Conservation (phyloP, 2,113 vertebrate species). For the Glaucidium brasilianum region DNA sequence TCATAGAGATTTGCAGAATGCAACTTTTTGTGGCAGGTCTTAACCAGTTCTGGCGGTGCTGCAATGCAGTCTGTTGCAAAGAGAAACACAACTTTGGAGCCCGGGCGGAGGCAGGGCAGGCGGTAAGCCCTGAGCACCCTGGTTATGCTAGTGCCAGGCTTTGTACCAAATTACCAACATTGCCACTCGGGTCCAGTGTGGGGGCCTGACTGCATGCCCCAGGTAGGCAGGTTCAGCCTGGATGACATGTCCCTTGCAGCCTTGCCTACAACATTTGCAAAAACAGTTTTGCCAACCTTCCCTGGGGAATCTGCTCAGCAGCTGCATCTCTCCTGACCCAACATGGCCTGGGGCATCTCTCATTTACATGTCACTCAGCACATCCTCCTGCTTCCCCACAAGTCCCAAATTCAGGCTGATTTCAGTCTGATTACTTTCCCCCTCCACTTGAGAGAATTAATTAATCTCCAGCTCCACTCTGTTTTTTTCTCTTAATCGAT, state of each 20-base stretch:
- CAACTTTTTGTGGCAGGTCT: background rate
- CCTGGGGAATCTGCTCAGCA: background rate
- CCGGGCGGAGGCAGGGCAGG: background rate
- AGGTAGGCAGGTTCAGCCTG: background rate
- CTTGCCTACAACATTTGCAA: background rate
- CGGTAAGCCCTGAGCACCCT: background rate
- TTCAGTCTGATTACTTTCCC: slow-evolving; percentile 70
- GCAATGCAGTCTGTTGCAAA: background rate
- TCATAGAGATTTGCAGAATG: background rate
- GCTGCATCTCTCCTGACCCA: background rate
- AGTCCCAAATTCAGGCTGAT: slow-evolving; percentile 52
- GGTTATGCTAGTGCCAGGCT: background rate
- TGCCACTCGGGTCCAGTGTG: accelerated
- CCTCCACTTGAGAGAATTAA: slow-evolving; percentile 69
- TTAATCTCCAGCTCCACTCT: slow-evolving; percentile 52
- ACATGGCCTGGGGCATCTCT: background rate
- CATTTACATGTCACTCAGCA: slow-evolving; percentile 45
- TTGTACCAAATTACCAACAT: background rate
- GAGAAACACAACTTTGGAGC: background rate
- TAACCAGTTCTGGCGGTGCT: background rate
- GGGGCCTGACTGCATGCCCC: accelerated
- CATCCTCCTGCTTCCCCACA: slow-evolving; percentile 9
- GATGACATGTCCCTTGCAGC: background rate
- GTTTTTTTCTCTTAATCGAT: slow-evolving; percentile 58
- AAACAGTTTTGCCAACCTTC: background rate